Evolutionary conservation across 2,797 vertebrate species (phyloP), one percentile per base, ranked within the genome.

Genomic region (Sebastes steindachneri): DNA sequence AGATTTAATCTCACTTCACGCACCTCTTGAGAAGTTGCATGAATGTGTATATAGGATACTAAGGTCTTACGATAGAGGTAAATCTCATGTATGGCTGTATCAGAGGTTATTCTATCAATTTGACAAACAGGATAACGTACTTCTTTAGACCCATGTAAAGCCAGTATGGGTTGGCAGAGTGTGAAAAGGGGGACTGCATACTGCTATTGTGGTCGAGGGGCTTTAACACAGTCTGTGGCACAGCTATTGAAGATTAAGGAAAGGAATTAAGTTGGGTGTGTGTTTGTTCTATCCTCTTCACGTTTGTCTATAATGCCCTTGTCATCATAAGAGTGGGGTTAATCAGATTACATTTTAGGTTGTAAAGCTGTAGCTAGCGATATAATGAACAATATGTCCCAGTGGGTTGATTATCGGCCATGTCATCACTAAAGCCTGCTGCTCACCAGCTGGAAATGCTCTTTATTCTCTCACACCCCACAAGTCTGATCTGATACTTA

Each of bases 301-400:
- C 3, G 82, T 93, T 93, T 93, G 82, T 84, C 87, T 77, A 73
- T 89, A 90, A 91, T 88, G 76, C 87, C 80, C 75, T 83, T 91
- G 85, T 93, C 89, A 84, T 92, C 75, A 77, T 80, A 66, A 79
- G 81, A 73, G 85, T 81, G 72, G 64, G 54, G 86, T 82, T 94
- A 94, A 94, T 93, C 90, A 90, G 91, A 95, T 95, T 90, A 95
- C 77, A 82, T 87, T 90, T 93, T 84, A 87, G 85, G 78, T 92
- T 90, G 83, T 90, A 83, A 90, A 86, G 88, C 88, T 85, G 62
- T n/a, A 73, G 86, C 83, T 79, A 35, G 85, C 54, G 19, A 86
- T 86, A 78, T 87, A 92, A 88, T 88, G 79, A 89, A 87, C 85
- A 90, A 66, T 92, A 83, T 82, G 85, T 88, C 71, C 63, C 19